These are phyloP conservation scores for Drosophila kokeensis DNA, from an alignment of 2,888 invertebrate genomes.

Conservation along the genomic window DNA sequence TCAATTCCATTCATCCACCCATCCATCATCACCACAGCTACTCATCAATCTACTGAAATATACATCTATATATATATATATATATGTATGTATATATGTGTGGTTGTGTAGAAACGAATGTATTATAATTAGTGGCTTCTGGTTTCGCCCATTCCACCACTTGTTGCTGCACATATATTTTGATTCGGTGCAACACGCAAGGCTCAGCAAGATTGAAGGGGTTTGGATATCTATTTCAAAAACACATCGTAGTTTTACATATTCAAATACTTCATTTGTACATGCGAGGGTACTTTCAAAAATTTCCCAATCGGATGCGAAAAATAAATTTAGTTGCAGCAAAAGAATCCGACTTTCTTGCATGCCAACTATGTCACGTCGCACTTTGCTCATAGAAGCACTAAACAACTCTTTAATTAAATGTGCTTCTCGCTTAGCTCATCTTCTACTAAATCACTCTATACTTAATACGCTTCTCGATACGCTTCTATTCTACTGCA, in stretches of 20 bases:
- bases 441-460: background rate
- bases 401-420: background rate
- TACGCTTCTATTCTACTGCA: background rate
- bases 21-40: slow-evolving; percentile 14
- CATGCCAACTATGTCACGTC: background rate
- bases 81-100: background rate
- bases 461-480: background rate
- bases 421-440: background rate
- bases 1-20: slow-evolving; percentile 4
- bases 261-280: background rate
- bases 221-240: background rate
- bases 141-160: slow-evolving; percentile 9
- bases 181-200: slow-evolving; percentile 36
- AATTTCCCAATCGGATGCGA: background rate
- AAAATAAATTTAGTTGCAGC: background rate
- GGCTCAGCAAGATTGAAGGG: slow-evolving; percentile 11
- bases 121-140: slow-evolving; percentile 7
- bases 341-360: background rate
- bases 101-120: background rate
- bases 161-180: slow-evolving; percentile 5
- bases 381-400: no score
- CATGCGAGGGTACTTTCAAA: background rate
- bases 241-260: background rate
- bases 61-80: background rate
- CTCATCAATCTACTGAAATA: background rate